Evolutionary conservation across 2,113 vertebrate species (phyloP), one percentile per base, ranked within the genome.

Genomic region (Tetraodon nigroviridis): DNA sequence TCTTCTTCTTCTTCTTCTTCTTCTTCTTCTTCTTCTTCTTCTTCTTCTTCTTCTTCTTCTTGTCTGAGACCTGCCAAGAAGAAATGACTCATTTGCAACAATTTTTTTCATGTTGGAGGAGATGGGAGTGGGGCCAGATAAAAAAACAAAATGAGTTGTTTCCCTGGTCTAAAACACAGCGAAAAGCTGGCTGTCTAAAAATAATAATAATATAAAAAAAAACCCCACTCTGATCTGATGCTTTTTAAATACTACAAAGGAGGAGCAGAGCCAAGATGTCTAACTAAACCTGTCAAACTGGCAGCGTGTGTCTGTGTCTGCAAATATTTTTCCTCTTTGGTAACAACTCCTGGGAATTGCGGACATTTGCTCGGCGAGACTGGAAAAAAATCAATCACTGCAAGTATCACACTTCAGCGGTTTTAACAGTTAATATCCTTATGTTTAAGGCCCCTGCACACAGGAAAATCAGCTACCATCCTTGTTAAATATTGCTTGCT

Each of bases 221-320:
- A 54, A n/a, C 13, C 13, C 14, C 46, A 18, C 4, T 48, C 56
- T 51, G 49, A 73, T 72, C 58, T 63, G 68, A 81, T 80, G 73
- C 69, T 82, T 73, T 84, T 84, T 82, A 72, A 82, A 82, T 76
- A 73, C 64, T 79, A 79, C 79, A 79, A 77, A 79, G 70, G 73
- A 75, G 64, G 73, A 76, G 64, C 21, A 17, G 68, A 80, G 83
- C 75, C 63, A 73, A 78, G 64, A 68, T 80, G 74, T 65, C 75
- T 61, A 73, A 80, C 79, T 82, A 85, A 89, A 88, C 78, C 83
- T 79, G 71, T 85, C 80, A 84, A 85, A 81, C 81, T 87, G 84
- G 83, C 80, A 78, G 69, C 72, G 24, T 75, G 75, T 68, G 79
- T 48, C 55, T 50, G 58, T 48, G 61, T 75, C 71, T 78, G 83